phyloP scores from a whole-genome alignment of 2,888 invertebrate genomes.

The Phymatocera aterrima region DNA sequence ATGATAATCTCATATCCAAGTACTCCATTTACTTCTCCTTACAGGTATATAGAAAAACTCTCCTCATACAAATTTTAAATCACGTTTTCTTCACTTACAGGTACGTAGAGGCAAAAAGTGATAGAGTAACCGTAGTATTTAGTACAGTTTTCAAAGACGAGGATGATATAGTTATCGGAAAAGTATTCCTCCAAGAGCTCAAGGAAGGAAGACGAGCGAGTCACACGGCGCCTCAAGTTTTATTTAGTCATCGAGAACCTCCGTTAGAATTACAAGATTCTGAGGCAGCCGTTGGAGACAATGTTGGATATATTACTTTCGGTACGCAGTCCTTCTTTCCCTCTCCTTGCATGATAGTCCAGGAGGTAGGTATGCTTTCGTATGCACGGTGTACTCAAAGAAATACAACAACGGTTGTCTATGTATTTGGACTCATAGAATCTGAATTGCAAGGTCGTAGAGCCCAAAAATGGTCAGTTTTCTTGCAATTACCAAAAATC shows the following conservation, averaged over 20 bases:
- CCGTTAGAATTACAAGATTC: conserved; percentile 96
- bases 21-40: background rate
- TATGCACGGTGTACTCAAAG: no score
- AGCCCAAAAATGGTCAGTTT: no score
- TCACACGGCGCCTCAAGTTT: conserved; percentile 94
- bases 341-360: no score
- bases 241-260: conserved; percentile 97
- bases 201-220: conserved; percentile 97
- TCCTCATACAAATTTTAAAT: background rate
- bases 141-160: conserved; percentile 99
- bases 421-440: no score
- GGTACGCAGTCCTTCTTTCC: no score
- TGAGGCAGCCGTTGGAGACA: conserved; percentile 95
- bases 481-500: no score
- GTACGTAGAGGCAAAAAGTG: conserved; percentile 98
- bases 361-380: no score
- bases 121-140: conserved; percentile 99
- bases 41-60: conserved; percentile 1
- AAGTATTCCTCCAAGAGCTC: conserved; percentile 99
- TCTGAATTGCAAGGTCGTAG: no score
- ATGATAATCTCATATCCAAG: background rate
- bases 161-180: conserved; percentile 98
- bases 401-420: no score
- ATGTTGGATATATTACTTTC: conserved; percentile 99
- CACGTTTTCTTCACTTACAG: conserved; percentile 76